Evolutionary conservation across 2,797 vertebrate species (phyloP).

Genomic region (Phoeniculus purpureus): DNA sequence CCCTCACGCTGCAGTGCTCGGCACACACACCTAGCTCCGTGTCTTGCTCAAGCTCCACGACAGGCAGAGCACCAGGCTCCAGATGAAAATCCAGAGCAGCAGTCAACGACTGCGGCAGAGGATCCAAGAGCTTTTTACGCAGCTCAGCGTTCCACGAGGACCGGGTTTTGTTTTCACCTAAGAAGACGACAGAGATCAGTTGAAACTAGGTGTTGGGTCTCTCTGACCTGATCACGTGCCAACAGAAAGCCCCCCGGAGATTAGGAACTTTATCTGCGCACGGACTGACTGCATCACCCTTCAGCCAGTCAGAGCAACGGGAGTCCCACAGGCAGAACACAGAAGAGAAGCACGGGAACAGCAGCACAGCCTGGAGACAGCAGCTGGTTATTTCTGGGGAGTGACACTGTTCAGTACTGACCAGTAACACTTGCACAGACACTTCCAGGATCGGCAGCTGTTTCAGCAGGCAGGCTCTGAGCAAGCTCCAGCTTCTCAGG

Average conservation of each 20-base stretch:
- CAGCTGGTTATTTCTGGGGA: not conserved
- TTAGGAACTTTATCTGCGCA: not conserved
- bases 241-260: not conserved
- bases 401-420: not conserved
- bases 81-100: conserved; percentile 66
- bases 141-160: conserved; percentile 62
- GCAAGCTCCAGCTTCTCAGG: conserved; percentile 74
- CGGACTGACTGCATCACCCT: not conserved
- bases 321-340: not conserved
- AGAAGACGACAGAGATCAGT: not conserved
- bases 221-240: not conserved
- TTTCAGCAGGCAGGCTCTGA: conserved; percentile 53
- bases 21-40: conserved; percentile 79
- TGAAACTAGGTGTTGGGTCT: not conserved
- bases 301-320: not conserved
- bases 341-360: not conserved
- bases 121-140: conserved; percentile 73
- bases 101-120: conserved; percentile 62
- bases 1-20: not conserved
- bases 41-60: conserved; percentile 65
- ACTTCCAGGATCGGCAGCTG: conserved; percentile 12
- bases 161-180: conserved; percentile 59
- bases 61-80: conserved; percentile 77
- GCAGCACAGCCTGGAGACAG: accelerated
- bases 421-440: not conserved